Evolutionary conservation across 2,888 invertebrate species (phyloP).

Genomic region (Brachyopa scutellaris): DNA sequence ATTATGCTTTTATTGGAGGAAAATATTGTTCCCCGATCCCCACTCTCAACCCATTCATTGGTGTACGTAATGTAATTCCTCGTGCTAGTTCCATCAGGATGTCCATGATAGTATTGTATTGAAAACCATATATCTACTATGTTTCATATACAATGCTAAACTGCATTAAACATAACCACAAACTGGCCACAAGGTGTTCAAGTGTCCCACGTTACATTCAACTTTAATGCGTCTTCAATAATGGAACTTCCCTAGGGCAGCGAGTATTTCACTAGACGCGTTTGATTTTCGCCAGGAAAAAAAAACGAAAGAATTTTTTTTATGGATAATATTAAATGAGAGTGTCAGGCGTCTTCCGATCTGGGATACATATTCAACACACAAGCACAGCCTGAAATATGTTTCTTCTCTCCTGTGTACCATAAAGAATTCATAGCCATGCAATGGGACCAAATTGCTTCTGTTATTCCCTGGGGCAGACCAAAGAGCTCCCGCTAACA

Average conservation of each 20-base stretch:
- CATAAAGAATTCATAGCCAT: conserved; percentile 65
- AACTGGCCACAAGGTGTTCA: conserved; percentile 8
- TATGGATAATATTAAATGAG: conserved; percentile 43
- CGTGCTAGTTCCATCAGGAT: no score
- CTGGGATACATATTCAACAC: conserved; percentile 26
- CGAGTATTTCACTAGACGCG: not conserved
- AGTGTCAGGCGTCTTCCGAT: conserved; percentile 48
- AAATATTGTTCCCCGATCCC: no score
- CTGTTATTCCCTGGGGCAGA: conserved; percentile 20
- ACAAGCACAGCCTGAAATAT: conserved; percentile 6
- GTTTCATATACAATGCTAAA: no score
- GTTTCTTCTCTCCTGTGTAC: conserved; percentile 26
- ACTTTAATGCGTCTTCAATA: conserved; percentile 27
- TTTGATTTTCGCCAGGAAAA: not conserved
- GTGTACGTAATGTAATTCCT: no score
- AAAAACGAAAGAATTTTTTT: conserved; percentile 9
- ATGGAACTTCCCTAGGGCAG: not conserved
- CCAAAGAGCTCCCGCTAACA: conserved; percentile 12
- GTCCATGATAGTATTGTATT: no score
- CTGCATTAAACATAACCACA: not conserved
- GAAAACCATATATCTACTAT: no score
- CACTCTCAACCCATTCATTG: no score
- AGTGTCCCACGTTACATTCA: conserved; percentile 10
- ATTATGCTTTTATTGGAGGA: no score
- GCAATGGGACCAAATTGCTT: conserved; percentile 62